Percentiles rank a stretch among this genome's conserved stretches.
Evolutionary conservation across 2,797 vertebrate genomes (phyloP).

Genomic region (Arctocebus calabarensis): DNA sequence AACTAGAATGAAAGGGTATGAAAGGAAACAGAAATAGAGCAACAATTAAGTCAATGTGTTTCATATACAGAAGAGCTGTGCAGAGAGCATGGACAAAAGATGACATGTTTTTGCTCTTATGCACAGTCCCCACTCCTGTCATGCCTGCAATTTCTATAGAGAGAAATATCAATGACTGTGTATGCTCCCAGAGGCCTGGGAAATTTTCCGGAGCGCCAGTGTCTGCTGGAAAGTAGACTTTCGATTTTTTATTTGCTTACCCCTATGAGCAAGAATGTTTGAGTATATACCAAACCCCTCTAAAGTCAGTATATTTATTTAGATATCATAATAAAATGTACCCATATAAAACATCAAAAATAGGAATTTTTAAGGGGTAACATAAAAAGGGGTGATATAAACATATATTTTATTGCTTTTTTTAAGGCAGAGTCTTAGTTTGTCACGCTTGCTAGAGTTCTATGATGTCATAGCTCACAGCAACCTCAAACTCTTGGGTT

Average conservation of each 20-base stretch:
- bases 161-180: background rate
- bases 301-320: background rate
- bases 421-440: too few relatives aligned
- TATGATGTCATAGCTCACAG: too few relatives aligned
- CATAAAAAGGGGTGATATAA: background rate
- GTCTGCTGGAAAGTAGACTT: background rate
- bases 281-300: background rate
- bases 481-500: too few relatives aligned
- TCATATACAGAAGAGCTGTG: background rate
- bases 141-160: background rate
- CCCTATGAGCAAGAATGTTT: background rate
- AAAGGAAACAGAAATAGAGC: conserved; percentile 17
- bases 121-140: background rate
- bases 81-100: background rate
- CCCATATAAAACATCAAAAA: background rate
- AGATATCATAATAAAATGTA: conserved; percentile 15
- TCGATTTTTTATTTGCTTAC: background rate
- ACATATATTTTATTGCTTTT: too few relatives aligned
- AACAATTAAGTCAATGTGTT: conserved; percentile 25
- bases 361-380: background rate
- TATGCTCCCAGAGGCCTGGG: background rate
- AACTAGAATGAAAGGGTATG: background rate
- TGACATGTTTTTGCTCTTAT: background rate
- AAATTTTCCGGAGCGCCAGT: background rate
- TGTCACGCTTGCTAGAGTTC: too few relatives aligned